A percentile compares a stretch with the other conserved stretches of the same genome.
Conservation (phyloP, 2,888 invertebrate species). For the Luperina testacea region DNA sequence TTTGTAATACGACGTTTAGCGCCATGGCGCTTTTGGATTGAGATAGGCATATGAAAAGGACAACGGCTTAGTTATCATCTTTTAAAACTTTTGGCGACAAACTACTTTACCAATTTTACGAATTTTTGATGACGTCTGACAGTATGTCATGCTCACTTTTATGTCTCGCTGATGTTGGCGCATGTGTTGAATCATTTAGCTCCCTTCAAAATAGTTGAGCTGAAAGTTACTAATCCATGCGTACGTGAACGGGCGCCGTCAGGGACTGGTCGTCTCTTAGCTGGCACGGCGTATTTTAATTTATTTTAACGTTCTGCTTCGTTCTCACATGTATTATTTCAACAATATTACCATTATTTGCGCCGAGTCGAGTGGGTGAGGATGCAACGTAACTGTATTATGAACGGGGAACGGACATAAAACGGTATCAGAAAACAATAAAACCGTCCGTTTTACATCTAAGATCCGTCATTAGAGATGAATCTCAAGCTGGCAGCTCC, state of each 20-base stretch:
- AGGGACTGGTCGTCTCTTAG: too few species aligned
- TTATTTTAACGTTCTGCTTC: too few species aligned
- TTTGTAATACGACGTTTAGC: slow-evolving; percentile 29
- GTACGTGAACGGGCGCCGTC: too few species aligned
- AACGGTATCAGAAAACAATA: slow-evolving; percentile 40
- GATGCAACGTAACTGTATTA: slow-evolving; percentile 47
- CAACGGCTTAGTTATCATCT: neutral
- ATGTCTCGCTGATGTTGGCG: too few species aligned
- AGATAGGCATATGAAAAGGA: neutral
- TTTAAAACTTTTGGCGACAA: neutral
- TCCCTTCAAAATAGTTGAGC: too few species aligned
- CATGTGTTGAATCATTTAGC: too few species aligned
- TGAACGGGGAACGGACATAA: slow-evolving; percentile 27
- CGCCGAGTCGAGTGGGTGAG: slow-evolving; percentile 22
- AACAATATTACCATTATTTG: slow-evolving; percentile 31
- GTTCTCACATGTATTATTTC: too few species aligned
- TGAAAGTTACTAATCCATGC: too few species aligned
- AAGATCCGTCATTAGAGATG: slow-evolving; percentile 3
- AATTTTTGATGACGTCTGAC: neutral
- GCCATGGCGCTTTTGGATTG: neutral
- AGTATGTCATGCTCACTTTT: neutral
- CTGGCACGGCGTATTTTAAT: too few species aligned
- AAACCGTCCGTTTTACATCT: slow-evolving; percentile 32
- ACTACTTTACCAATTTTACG: neutral
- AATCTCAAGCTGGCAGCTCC: too few species aligned